Conservation (phyloP, 1,140 invertebrate species). For the Pachyrhynchus sulphureomaculatus region DNA sequence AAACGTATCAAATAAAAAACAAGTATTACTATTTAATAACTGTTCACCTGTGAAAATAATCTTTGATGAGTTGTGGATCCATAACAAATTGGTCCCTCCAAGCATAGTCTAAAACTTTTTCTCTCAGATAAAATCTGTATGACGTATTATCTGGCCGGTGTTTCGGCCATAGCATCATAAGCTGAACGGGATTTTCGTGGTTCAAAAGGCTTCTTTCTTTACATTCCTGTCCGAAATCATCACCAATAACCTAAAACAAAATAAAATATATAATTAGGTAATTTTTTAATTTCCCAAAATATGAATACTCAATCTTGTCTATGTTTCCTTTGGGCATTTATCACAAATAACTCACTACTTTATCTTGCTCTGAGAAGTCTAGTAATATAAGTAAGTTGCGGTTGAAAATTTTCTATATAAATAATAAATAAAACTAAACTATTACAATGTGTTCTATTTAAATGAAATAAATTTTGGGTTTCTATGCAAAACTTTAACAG, state of each 20-base stretch:
- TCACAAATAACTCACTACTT: too few relatives aligned
- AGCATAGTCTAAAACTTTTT: constrained; percentile 73
- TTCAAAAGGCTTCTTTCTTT: constrained; percentile 86
- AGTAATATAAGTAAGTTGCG: too few relatives aligned
- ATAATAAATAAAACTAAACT: too few relatives aligned
- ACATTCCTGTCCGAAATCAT: constrained; percentile 81
- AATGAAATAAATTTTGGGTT: too few relatives aligned
- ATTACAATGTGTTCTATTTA: too few relatives aligned
- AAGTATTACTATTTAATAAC: background rate
- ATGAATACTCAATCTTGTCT: too few relatives aligned
- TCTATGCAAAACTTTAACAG: too few relatives aligned
- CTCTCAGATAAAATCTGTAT: constrained; percentile 78
- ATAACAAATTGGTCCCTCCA: constrained; percentile 87
- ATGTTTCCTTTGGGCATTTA: too few relatives aligned
- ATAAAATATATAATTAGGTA: background rate
- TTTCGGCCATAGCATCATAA: constrained; percentile 93
- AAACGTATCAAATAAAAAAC: too few relatives aligned
- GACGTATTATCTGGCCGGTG: constrained; percentile 52
- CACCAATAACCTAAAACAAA: constrained; percentile 57
- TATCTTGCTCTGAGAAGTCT: too few relatives aligned
- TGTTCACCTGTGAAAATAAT: constrained; percentile 75
- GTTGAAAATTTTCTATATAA: too few relatives aligned
- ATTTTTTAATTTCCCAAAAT: too few relatives aligned
- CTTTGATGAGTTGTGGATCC: constrained; percentile 85
- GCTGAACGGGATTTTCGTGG: constrained; percentile 84